A percentile compares a stretch with the other conserved stretches of the same genome.
These are phyloP conservation scores for Lysiphlebus fabarum DNA, from an alignment of 1,140 invertebrate species.

Conservation along the genomic window DNA sequence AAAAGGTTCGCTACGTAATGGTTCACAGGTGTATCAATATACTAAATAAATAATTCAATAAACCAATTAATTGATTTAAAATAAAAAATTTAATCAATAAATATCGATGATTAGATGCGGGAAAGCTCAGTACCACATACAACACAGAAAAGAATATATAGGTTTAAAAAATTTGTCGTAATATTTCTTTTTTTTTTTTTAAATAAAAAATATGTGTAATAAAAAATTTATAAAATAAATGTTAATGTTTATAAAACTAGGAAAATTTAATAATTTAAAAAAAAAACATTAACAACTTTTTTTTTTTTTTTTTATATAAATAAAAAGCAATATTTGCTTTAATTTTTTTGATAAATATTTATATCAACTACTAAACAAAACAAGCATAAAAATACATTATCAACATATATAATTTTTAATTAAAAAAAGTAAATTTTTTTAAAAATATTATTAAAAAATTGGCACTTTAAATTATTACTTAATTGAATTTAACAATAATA, in stretches of 20 bases:
- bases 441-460: too few relatives aligned
- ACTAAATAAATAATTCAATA: slow-evolving; percentile 29
- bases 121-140: slow-evolving; percentile 43
- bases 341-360: slow-evolving; percentile 1
- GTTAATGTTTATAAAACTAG: not conserved
- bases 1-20: slow-evolving; percentile 51
- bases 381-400: slow-evolving; percentile 8
- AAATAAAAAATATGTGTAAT: slow-evolving; percentile 6
- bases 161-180: slow-evolving; percentile 10
- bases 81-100: slow-evolving; percentile 28
- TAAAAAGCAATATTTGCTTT: not conserved
- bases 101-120: slow-evolving; percentile 35
- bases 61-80: slow-evolving; percentile 24
- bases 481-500: too few relatives aligned
- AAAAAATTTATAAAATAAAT: not conserved
- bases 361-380: slow-evolving; percentile 16
- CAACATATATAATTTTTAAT: too few relatives aligned
- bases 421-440: too few relatives aligned
- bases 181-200: slow-evolving; percentile 6
- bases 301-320: not conserved
- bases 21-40: slow-evolving; percentile 44
- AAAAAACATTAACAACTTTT: slow-evolving; percentile 6
- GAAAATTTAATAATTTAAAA: slow-evolving; percentile 6
- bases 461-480: too few relatives aligned
- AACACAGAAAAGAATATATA: slow-evolving; percentile 30